Percentiles rank a stretch among this genome's conserved stretches.
Conservation (phyloP, 2,888 invertebrate genomes). For the Sarcophaga caerulescens region DNA sequence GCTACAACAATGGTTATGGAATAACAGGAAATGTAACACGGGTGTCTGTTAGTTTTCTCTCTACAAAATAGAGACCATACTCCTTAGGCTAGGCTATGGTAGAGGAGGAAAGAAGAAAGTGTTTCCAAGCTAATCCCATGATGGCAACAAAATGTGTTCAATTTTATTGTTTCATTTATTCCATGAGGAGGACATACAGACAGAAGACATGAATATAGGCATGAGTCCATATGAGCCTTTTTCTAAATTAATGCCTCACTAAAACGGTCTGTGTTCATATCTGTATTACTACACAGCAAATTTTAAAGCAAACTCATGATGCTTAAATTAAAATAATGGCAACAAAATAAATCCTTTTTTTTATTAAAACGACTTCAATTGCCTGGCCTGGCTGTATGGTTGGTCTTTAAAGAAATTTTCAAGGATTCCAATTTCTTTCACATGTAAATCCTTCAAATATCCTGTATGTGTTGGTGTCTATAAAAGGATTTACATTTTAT, state of each 20-base stretch:
- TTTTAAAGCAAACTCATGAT: no score
- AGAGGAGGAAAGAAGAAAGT: conserved; percentile 11
- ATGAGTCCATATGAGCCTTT: conserved; percentile 45
- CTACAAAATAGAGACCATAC: neutral
- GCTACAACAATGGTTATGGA: conserved; percentile 42
- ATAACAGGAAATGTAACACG: conserved; percentile 56
- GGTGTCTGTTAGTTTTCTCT: conserved; percentile 59
- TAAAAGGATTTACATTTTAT: conserved; percentile 61
- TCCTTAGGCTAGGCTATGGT: no score
- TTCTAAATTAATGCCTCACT: conserved; percentile 63
- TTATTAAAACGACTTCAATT: conserved; percentile 29
- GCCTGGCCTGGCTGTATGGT: neutral
- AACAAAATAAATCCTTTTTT: conserved; percentile 31
- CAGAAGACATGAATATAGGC: neutral
- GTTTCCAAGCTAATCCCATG: conserved; percentile 67
- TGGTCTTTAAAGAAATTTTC: conserved; percentile 38
- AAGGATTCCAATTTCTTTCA: conserved; percentile 44
- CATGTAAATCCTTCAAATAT: conserved; percentile 52
- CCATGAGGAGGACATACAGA: conserved; percentile 16
- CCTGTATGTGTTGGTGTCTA: conserved; percentile 27
- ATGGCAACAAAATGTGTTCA: conserved; percentile 68
- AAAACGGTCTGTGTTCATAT: conserved; percentile 7
- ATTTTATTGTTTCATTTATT: conserved; percentile 66
- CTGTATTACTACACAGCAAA: no score
- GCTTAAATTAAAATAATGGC: conserved; percentile 27